A percentile compares a stretch with the other conserved stretches of the same genome.
Evolutionary conservation across 1,140 invertebrate genomes (phyloP).

Genomic region (Pemphigus obesinymphae): DNA sequence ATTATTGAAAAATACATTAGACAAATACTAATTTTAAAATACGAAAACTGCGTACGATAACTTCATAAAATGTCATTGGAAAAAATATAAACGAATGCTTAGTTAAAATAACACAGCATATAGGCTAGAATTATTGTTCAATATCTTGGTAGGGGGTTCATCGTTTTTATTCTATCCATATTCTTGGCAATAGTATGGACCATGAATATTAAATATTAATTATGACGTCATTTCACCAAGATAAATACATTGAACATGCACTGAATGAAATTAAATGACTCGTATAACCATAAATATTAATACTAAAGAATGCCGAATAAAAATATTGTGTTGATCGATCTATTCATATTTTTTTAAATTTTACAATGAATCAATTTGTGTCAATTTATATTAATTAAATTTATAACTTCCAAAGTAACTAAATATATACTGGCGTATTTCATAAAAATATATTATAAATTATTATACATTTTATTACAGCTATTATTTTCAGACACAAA

Average conservation of each 20-base stretch:
- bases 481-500: no score
- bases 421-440: background rate
- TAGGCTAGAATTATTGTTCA: background rate
- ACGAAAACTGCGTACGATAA: background rate
- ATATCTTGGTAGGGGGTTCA: background rate
- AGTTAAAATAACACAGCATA: background rate
- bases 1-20: no score
- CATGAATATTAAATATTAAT: slow-evolving; percentile 35
- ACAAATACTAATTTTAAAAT: background rate
- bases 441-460: no score
- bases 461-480: no score
- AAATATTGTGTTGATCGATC: background rate
- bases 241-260: background rate
- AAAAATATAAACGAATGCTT: background rate
- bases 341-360: background rate
- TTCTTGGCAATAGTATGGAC: background rate
- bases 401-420: background rate
- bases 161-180: slow-evolving; percentile 9
- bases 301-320: background rate
- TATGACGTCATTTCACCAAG: slow-evolving; percentile 16
- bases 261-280: background rate
- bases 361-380: background rate
- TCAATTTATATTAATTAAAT: background rate
- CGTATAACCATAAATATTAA: background rate
- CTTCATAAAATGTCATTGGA: background rate